Evolutionary conservation across 2,113 vertebrate species (phyloP), one percentile per base, ranked within the genome.

Genomic region (Myotis brandtii): DNA sequence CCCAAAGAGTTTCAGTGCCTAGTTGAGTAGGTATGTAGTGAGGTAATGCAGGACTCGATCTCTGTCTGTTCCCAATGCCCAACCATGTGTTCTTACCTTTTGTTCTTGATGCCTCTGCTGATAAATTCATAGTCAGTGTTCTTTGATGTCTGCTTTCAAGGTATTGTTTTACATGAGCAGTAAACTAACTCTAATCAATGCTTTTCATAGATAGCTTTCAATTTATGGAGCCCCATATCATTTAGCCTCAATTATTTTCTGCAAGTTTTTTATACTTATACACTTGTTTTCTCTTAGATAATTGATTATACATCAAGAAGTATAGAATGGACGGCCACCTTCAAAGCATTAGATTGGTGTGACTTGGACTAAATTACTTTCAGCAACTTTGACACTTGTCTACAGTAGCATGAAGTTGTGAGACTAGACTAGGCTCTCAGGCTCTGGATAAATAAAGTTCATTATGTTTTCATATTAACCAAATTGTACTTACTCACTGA

Each of bases 131-230:
- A 97, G 94, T 94, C 8, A 73, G 5, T 2, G 80, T 59, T 95
- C 73, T 97, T 97, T 83, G 85, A 95, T 98, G 95, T 81, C 17
- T 91, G 73, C 95, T 94, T 97, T 97, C 62, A 97, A 98, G 43
- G 88, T 2, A 54, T 48, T 95, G 67, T 89, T 97, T 97, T 95
- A 97, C 91, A 94, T 0, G 0, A 97, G 90, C 0, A n/a, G 69
- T 91, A 95, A 93, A 96, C 77, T 93, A 95, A 96, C 89, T 96
- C 82, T 95, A 92, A 94, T 84, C 67, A 95, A 37, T 32, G 32
- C 9, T 76, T 83, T 90, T 92, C 0, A 66, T 25, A 11, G 73
- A 37, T 93, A 50, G 62, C 23, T 97, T 97, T 66, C 14, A 50
- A 21, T 48, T 89, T 80, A 59, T 40, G 9, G n/a, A 80, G 4